Evolutionary conservation across 2,113 vertebrate species (phyloP).

Genomic region (Boulengeromyrus knoepffleri): DNA sequence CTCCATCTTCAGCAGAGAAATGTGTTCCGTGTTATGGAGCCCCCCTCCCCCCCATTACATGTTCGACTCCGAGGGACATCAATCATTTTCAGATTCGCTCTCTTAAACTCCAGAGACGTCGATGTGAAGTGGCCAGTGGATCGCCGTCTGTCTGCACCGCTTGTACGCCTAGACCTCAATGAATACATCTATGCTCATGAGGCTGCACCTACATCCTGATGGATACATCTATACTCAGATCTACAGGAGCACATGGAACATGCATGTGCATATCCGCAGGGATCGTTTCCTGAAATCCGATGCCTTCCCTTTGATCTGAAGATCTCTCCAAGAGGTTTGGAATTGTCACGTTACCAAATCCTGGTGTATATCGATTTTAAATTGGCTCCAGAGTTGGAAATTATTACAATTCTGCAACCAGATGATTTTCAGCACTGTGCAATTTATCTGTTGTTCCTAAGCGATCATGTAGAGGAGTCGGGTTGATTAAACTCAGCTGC

Average conservation of each 20-base stretch:
- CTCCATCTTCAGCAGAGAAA: neutral
- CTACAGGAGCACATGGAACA: neutral
- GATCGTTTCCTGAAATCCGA: neutral
- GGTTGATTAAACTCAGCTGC: constrained; percentile 9
- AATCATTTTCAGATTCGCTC: neutral
- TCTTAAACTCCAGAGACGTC: neutral
- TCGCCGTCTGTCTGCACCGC: neutral
- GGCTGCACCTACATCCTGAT: neutral
- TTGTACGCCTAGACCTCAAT: neutral
- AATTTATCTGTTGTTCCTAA: constrained; percentile 11
- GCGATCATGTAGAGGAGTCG: neutral
- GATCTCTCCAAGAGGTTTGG: neutral
- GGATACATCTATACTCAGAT: neutral
- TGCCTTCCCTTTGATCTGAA: neutral
- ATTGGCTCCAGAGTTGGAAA: constrained; percentile 15
- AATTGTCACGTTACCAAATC: neutral
- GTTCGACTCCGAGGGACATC: neutral
- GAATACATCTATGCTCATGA: neutral
- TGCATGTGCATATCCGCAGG: neutral
- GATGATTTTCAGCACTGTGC: neutral
- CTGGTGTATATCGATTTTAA: constrained; percentile 5
- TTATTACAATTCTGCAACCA: constrained; percentile 12
- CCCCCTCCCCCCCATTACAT: neutral
- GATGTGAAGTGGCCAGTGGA: neutral
- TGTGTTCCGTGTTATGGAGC: neutral